phyloP scores from a whole-genome alignment of 2,113 vertebrate species.

The Gopherus evgoodei region DNA sequence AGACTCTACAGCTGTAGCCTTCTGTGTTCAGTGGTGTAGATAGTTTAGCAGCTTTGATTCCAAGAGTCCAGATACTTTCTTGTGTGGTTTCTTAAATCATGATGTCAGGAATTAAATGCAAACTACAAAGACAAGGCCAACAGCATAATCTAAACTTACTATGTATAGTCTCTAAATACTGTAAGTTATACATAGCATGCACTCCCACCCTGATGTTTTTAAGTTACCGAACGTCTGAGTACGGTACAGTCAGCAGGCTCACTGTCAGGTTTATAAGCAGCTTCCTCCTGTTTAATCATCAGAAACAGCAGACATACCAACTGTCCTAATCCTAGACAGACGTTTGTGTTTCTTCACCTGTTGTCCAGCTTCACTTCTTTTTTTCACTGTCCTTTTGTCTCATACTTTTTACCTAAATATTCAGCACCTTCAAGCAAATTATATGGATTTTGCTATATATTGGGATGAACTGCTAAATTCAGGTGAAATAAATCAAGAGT shows the following conservation, averaged over 20 bases:
- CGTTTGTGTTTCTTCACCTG: slow-evolving; percentile 30
- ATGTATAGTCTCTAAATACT: background rate
- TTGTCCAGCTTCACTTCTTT: background rate
- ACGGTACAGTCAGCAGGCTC: background rate
- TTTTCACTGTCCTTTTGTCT: background rate
- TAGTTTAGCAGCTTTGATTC: background rate
- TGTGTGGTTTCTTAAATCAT: background rate
- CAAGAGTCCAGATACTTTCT: background rate
- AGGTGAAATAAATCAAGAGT: background rate
- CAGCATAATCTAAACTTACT: background rate
- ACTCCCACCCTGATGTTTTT: background rate
- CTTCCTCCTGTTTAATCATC: slow-evolving; percentile 25
- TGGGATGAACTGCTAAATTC: background rate
- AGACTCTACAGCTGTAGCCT: background rate
- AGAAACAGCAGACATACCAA: slow-evolving; percentile 33
- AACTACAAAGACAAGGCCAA: slow-evolving; percentile 6
- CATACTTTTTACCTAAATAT: background rate
- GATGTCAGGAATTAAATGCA: slow-evolving; percentile 6
- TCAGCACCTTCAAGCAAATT: background rate
- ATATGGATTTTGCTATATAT: background rate
- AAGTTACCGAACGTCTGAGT: background rate
- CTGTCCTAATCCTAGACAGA: background rate
- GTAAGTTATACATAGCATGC: background rate
- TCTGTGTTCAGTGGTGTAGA: background rate
- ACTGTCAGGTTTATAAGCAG: background rate